These are phyloP conservation scores for Ptychoptera albimana DNA, from an alignment of 2,888 invertebrate genomes.

Conservation along the genomic window DNA sequence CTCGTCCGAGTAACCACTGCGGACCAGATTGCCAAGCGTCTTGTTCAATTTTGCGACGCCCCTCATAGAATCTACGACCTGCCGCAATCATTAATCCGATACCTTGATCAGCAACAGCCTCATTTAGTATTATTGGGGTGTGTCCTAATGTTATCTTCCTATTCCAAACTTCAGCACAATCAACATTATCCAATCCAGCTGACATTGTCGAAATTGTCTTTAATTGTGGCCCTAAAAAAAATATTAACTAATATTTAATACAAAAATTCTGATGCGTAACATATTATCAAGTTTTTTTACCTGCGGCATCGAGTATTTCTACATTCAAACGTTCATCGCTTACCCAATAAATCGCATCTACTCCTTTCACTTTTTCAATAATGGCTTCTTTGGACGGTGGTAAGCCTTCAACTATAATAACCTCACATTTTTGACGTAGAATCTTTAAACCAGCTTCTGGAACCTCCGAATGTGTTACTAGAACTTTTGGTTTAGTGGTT, in stretches of 20 bases:
- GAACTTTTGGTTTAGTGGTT: slow-evolving; percentile 31
- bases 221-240: slow-evolving; percentile 33
- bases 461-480: slow-evolving; percentile 47
- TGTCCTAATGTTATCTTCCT: slow-evolving; percentile 53
- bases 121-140: slow-evolving; percentile 51
- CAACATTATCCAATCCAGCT: slow-evolving; percentile 66
- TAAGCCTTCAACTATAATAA: slow-evolving; percentile 7
- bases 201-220: slow-evolving; percentile 62
- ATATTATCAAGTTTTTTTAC: no score
- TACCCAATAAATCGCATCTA: slow-evolving; percentile 12
- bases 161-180: slow-evolving; percentile 44
- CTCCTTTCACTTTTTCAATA: slow-evolving; percentile 9
- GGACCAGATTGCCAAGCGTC: slow-evolving; percentile 42
- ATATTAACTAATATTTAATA: no score
- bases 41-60: slow-evolving; percentile 38
- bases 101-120: slow-evolving; percentile 62
- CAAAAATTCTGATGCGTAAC: not conserved
- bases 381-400: slow-evolving; percentile 8
- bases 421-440: slow-evolving; percentile 33
- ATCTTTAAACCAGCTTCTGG: slow-evolving; percentile 42
- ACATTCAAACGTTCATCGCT: slow-evolving; percentile 7
- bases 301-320: slow-evolving; percentile 10
- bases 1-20: slow-evolving; percentile 56
- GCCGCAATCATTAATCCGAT: slow-evolving; percentile 54
- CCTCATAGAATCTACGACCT: slow-evolving; percentile 55